Evolutionary conservation across 2,888 invertebrate species (phyloP).

Genomic region (Argyresthia goedartella): DNA sequence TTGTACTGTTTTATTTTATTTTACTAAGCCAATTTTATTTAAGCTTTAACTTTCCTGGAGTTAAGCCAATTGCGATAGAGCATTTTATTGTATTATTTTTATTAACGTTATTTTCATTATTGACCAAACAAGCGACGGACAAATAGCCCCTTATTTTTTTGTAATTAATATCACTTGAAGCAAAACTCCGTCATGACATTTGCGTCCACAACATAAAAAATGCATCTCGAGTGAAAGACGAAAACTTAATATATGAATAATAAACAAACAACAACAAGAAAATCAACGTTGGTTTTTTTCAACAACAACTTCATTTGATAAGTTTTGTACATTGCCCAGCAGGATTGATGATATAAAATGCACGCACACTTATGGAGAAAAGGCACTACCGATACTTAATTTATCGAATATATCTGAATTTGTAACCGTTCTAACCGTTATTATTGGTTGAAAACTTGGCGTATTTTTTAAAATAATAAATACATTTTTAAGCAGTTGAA

Average conservation of each 20-base stretch:
- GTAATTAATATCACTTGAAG: not conserved
- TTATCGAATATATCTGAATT: not conserved
- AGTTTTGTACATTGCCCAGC: slow-evolving; percentile 29
- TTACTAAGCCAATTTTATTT: slow-evolving; percentile 27
- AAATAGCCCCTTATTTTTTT: not conserved
- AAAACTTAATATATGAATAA: slow-evolving; percentile 22
- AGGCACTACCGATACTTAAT: slow-evolving; percentile 4
- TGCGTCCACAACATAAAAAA: slow-evolving; percentile 19
- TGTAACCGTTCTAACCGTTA: not conserved
- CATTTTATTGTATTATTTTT: not conserved
- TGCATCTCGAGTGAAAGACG: slow-evolving; percentile 25
- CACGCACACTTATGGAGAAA: slow-evolving; percentile 26
- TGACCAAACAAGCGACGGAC: not conserved
- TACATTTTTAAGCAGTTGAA: not conserved
- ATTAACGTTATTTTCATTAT: not conserved
- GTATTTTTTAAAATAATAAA: not conserved
- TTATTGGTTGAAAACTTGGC: not conserved
- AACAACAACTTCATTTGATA: slow-evolving; percentile 16
- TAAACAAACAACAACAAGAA: slow-evolving; percentile 21
- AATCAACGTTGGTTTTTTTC: slow-evolving; percentile 22
- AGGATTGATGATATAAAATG: slow-evolving; percentile 21
- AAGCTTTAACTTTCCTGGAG: slow-evolving; percentile 33
- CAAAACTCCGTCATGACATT: not conserved
- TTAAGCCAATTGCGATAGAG: slow-evolving; percentile 13
- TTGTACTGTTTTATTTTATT: slow-evolving; percentile 48